Evolutionary conservation across 2,888 invertebrate genomes (phyloP).

Genomic region (Rhamnusium bicolor): DNA sequence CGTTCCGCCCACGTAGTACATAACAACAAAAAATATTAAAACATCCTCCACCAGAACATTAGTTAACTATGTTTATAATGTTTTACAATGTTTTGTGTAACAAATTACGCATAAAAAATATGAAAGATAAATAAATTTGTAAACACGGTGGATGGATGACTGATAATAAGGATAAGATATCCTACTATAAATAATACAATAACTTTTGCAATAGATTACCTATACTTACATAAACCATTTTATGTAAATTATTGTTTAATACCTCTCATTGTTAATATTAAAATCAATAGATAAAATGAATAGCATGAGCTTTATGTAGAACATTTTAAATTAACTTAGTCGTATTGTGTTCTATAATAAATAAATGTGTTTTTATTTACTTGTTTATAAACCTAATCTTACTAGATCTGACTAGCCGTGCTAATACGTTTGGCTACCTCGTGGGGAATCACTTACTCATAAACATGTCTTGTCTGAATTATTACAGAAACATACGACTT

Average conservation of each 20-base stretch:
- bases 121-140: background rate
- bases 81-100: background rate
- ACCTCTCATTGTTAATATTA: background rate
- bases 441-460: too few species aligned
- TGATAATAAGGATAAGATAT: slow-evolving; percentile 18
- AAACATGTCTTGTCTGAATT: too few species aligned
- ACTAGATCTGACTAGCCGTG: background rate
- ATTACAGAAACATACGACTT: too few species aligned
- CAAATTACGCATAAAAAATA: slow-evolving; percentile 1
- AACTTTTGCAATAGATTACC: slow-evolving; percentile 24
- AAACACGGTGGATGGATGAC: slow-evolving; percentile 3
- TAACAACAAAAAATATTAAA: background rate
- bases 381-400: too few species aligned
- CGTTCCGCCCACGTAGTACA: background rate
- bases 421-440: background rate
- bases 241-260: slow-evolving; percentile 11
- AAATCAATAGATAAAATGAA: background rate
- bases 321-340: too few species aligned
- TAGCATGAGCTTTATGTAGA: background rate
- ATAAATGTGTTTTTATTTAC: background rate
- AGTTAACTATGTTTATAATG: background rate
- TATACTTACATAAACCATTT: slow-evolving; percentile 17
- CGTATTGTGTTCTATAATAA: too few species aligned
- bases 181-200: background rate
- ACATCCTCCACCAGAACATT: background rate